phyloP scores from a whole-genome alignment of 92 coral and sea anemone genomes.

The Muricea muricata region DNA sequence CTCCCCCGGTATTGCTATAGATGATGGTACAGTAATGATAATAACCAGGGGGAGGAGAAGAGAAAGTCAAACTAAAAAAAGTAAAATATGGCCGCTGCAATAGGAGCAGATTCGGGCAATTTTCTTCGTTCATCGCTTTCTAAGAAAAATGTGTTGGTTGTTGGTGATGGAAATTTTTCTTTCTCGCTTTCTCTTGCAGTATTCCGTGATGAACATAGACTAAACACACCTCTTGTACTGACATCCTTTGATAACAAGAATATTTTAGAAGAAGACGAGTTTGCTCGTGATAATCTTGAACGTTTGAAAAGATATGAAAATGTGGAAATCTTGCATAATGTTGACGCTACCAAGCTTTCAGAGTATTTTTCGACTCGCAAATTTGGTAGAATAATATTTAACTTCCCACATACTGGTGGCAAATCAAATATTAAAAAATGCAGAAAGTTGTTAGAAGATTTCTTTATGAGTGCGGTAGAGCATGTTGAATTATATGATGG shows the following conservation, averaged over 20 bases:
- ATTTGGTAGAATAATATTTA: conserved; percentile 85
- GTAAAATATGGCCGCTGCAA: conserved; percentile 21
- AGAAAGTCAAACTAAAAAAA: not conserved
- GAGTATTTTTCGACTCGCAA: conserved; percentile 56
- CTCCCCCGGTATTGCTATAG: not conserved
- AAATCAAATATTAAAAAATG: conserved; percentile 88
- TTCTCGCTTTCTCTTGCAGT: conserved; percentile 81
- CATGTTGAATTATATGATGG: conserved; percentile 70
- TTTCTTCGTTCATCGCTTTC: conserved; percentile 65
- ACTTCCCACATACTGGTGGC: conserved; percentile 96
- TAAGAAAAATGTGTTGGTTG: conserved; percentile 77
- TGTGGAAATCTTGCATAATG: conserved; percentile 76
- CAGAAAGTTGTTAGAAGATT: conserved; percentile 76
- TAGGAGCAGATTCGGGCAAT: conserved; percentile 44
- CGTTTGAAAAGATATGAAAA: conserved; percentile 57
- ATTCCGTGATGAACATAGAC: conserved; percentile 40
- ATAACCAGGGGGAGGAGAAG: not conserved
- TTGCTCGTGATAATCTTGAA: conserved; percentile 76
- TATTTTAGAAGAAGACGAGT: conserved; percentile 59
- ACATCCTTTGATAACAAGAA: conserved; percentile 84
- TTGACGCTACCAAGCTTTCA: conserved; percentile 86
- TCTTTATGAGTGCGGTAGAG: conserved; percentile 80
- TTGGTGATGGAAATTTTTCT: conserved; percentile 98
- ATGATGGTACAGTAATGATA: not conserved
- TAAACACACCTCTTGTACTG: conserved; percentile 63